Conservation (phyloP, 2,113 vertebrate genomes). For the Petromus typicus region DNA sequence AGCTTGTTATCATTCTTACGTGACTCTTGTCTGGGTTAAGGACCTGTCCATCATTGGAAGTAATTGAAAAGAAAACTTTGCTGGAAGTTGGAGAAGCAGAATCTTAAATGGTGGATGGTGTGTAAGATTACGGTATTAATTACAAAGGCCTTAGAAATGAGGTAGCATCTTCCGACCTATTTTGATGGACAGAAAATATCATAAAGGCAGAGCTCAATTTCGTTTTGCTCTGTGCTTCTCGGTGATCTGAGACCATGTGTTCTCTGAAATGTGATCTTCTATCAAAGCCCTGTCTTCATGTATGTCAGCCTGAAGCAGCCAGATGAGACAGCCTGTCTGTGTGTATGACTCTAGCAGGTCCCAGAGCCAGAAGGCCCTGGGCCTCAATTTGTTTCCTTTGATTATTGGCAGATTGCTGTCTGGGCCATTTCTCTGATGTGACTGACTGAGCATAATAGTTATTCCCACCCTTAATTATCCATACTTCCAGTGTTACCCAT, state of each 20-base stretch:
- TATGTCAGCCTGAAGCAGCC: background rate
- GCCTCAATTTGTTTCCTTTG: slow-evolving; percentile 46
- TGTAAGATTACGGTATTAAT: slow-evolving; percentile 29
- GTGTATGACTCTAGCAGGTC: background rate
- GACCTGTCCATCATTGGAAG: background rate
- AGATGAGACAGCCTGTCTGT: background rate
- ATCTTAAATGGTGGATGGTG: slow-evolving; percentile 23
- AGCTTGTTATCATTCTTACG: background rate
- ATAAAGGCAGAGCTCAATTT: background rate
- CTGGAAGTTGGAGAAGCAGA: slow-evolving; percentile 11
- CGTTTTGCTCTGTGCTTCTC: background rate
- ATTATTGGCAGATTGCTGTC: slow-evolving; percentile 3
- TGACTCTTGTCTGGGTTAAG: slow-evolving; percentile 24
- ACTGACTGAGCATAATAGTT: slow-evolving; percentile 13
- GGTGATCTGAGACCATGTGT: background rate
- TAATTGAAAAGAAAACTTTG: slow-evolving; percentile 51
- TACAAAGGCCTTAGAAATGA: slow-evolving; percentile 5
- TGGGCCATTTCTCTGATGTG: slow-evolving; percentile 39
- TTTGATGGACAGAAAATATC: background rate
- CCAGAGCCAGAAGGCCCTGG: background rate
- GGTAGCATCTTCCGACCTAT: background rate
- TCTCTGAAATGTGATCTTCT: background rate
- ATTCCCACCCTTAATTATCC: slow-evolving; percentile 1
- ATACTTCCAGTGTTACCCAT: background rate
- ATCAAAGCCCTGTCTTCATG: background rate